Conservation (phyloP, 1,140 invertebrate genomes). For the Habropoda laboriosa region DNA sequence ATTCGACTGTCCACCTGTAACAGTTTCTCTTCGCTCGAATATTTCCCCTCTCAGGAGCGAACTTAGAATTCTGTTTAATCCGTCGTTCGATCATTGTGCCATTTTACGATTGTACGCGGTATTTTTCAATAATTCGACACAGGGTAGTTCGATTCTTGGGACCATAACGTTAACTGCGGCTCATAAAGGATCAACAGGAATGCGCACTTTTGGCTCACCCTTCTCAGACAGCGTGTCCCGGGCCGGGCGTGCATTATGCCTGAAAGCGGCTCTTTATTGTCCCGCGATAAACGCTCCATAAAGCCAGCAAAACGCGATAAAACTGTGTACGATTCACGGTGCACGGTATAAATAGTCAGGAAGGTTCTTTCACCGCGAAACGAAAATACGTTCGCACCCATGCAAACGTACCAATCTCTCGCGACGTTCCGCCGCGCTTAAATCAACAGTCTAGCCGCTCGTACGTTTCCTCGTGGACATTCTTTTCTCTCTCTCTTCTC, state of each 20-base stretch:
- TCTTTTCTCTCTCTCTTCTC: constrained; percentile 22
- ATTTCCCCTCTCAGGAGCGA: not conserved
- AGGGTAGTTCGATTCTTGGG: not conserved
- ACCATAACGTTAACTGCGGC: not conserved
- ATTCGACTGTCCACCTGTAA: not conserved
- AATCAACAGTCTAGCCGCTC: constrained; percentile 64
- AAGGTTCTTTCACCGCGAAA: constrained; percentile 62
- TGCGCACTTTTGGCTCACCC: constrained; percentile 27
- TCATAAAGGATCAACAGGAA: constrained; percentile 13
- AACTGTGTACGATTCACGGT: constrained; percentile 57
- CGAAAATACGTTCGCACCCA: constrained; percentile 63
- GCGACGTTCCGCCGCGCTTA: constrained; percentile 60
- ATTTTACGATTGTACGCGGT: too few species aligned
- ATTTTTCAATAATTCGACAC: not conserved
- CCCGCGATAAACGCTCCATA: constrained; percentile 53
- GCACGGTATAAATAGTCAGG: constrained; percentile 60
- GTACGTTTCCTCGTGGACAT: constrained; percentile 51
- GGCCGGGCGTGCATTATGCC: constrained; percentile 28
- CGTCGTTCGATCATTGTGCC: not conserved
- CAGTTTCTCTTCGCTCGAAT: not conserved
- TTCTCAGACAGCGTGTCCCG: not conserved
- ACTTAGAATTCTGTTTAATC: too few species aligned
- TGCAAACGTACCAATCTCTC: constrained; percentile 65
- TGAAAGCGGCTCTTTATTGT: constrained; percentile 61
- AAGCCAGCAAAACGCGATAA: constrained; percentile 56